Conservation (phyloP, 2,113 vertebrate genomes). For the Syrrhaptes paradoxus region DNA sequence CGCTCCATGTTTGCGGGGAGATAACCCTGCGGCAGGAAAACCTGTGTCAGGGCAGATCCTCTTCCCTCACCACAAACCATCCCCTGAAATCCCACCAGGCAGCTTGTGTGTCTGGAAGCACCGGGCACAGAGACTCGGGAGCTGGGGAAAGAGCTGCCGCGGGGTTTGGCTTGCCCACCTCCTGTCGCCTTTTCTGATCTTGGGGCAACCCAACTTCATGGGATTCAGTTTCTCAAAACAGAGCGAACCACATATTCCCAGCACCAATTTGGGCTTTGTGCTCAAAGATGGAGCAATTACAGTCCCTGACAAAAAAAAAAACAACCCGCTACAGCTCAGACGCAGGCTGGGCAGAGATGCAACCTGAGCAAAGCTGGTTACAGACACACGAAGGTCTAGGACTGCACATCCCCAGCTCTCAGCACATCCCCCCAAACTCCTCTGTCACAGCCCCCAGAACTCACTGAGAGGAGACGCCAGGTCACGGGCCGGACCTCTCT, state of each 20-base stretch:
- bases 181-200: neutral
- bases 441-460: neutral
- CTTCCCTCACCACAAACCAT: neutral
- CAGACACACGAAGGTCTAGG: fast-evolving
- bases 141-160: neutral
- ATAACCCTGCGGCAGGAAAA: slow-evolving; percentile 80
- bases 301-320: neutral
- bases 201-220: neutral
- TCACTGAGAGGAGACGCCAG: slow-evolving; percentile 95
- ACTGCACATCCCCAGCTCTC: neutral
- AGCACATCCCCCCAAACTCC: neutral
- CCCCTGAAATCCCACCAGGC: neutral
- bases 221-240: neutral
- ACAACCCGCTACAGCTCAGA: neutral
- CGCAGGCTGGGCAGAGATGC: neutral
- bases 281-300: neutral
- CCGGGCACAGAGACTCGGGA: neutral
- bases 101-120: neutral
- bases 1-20: slow-evolving; percentile 94
- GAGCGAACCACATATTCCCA: neutral
- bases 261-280: neutral
- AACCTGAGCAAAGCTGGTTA: neutral
- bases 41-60: neutral
- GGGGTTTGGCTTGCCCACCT: neutral
- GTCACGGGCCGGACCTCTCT: slow-evolving; percentile 94